phyloP scores from a whole-genome alignment of 2,888 invertebrate genomes.

The Dryococelus australis region DNA sequence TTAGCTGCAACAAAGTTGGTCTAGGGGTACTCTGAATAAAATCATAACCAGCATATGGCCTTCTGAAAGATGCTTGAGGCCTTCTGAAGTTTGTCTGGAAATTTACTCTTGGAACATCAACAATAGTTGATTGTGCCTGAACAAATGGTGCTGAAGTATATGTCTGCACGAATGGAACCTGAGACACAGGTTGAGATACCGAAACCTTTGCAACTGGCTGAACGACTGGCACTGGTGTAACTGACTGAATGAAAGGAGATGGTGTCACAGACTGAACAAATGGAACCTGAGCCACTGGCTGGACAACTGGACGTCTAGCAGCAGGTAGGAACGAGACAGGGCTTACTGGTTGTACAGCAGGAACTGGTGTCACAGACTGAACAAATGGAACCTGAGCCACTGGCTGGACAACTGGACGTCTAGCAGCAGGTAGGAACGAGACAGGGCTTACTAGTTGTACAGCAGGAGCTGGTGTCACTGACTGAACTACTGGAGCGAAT shows the following conservation, averaged over 20 bases:
- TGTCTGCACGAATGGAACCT: slow-evolving; percentile 17
- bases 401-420: neutral
- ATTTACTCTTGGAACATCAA: neutral
- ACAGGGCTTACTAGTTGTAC: neutral
- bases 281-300: neutral
- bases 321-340: neutral
- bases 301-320: neutral
- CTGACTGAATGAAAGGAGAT: neutral
- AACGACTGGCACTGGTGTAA: neutral
- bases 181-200: neutral
- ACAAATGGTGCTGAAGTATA: neutral
- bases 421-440: neutral
- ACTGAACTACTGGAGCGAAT: neutral
- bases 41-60: neutral
- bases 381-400: neutral
- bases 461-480: neutral
- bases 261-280: slow-evolving; percentile 18
- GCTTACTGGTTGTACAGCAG: neutral
- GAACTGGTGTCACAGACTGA: neutral
- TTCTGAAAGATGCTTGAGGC: neutral
- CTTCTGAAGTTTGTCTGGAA: neutral
- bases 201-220: neutral
- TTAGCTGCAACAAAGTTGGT: neutral
- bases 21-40: slow-evolving; percentile 4
- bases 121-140: slow-evolving; percentile 18